Conservation (phyloP, 1,140 invertebrate species). For the Cydia pomonella region DNA sequence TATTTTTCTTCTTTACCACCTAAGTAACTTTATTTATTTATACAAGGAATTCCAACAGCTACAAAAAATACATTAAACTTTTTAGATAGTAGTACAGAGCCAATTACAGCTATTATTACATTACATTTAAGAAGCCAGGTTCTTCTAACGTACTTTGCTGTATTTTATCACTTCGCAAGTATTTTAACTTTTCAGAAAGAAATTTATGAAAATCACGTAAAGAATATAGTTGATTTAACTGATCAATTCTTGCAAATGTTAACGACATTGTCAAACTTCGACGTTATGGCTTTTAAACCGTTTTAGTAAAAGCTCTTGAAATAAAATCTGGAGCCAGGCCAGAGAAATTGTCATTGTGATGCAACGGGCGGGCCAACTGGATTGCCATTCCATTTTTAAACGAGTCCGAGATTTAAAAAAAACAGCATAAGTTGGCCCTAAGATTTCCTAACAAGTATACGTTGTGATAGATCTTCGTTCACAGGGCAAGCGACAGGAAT, state of each 20-base stretch:
- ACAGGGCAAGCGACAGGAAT: not conserved
- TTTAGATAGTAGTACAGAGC: too few species aligned
- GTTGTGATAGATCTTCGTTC: not conserved
- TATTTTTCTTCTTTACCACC: too few species aligned
- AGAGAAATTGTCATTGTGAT: constrained; percentile 31
- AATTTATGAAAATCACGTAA: not conserved
- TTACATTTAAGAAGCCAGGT: too few species aligned
- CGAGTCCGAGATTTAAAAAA: not conserved
- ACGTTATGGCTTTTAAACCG: constrained; percentile 29
- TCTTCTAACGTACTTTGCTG: too few species aligned
- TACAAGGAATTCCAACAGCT: too few species aligned
- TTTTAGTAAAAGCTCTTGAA: constrained; percentile 21
- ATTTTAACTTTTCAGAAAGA: too few species aligned
- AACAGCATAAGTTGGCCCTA: too few species aligned
- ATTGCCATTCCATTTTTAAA: not conserved
- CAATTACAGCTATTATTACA: too few species aligned
- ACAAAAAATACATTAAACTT: too few species aligned
- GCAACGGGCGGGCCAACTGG: constrained; percentile 8
- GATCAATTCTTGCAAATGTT: constrained; percentile 17
- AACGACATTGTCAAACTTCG: constrained; percentile 29
- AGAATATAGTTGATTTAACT: not conserved
- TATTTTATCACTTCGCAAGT: too few species aligned
- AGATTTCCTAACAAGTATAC: not conserved
- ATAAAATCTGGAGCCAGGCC: constrained; percentile 24
- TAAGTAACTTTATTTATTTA: too few species aligned